Base-by-base conservation (phyloP, 1,140 invertebrate genomes). In the Zaprionus lachaisei region DNA sequence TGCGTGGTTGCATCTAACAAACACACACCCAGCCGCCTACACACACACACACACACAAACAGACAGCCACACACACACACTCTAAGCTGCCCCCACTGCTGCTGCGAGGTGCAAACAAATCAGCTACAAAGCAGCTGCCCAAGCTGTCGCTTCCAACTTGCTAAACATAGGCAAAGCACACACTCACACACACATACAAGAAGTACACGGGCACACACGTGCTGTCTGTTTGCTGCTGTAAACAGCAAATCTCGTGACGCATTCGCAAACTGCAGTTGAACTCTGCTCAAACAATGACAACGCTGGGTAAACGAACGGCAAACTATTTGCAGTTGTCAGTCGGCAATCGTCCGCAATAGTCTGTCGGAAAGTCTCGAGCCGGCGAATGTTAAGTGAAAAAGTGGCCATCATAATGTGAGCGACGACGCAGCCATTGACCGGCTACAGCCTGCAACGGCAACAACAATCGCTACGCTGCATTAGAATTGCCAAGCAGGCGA, bases 271-370 rank as follows among this genome's bases (percentile, higher is more conserved):
- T 64, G 75, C 71, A 77, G 49, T 67, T 84, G 82, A 84, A 76
- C 82, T 58, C 80, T 44, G 70, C 66, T 79, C 56, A 60, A 90
- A 89, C 84, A 89, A 89, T 89, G 84, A 83, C 83, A 83, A 54
- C 67, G 69, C 38, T 66, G 51, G 85, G 84, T 89, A 78, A 90
- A 90, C 62, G 84, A 89, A 84, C 84, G 83, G 74, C 60, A 70
- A 84, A 79, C 81, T 89, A 87, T 87, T 89, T 90, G 81, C 85
- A 80, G 79, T 82, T 67, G 63, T 41, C 44, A 62, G 74, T 73
- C 64, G 67, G 51, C 70, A 9, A 34, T 34, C 31, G 31, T 34
- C 31, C 31, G 31, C 31, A 11, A 11, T 11, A 57, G 77, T 67
- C 73, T 72, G 79, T 38, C 47, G 51, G 31, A 44, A 49, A 41